Base-by-base conservation (phyloP, 2,113 vertebrate species). In the Cryptoleucopteryx plumbea region DNA sequence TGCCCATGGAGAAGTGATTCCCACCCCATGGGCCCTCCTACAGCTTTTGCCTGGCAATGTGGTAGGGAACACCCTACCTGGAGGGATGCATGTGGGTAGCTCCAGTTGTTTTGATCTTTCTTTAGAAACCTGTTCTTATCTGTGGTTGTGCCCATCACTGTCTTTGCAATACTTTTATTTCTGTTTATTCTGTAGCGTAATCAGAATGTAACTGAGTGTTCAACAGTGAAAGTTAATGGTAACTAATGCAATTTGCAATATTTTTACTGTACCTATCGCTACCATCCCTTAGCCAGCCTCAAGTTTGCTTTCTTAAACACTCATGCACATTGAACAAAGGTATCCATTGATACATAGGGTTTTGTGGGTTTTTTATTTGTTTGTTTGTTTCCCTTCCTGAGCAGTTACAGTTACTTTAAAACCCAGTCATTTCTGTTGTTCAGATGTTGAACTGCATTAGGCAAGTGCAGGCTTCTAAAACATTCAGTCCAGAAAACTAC, bases 11-110 rank as follows among this genome's bases (percentile, higher is more conserved):
- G 55, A 78, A 62, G n/a, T 1, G 31, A 34, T 40, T 78, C 21
- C n/a, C 25, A 15, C 2, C 16, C 17, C 20, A 3, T 2, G 15
- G 25, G 27, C 34, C n/a, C 34, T 62, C 0, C 0, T 16, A 5
- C 21, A 71, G 61, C 73, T 56, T 86, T 34, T 66, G 31, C 6
- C 31, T 70, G 72, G 34, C 27, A 22, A 1, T 1, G 11, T 22
- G n/a, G 29, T 18, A 32, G 26, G 38, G 52, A 71, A 10, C 17
- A 43, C 16, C 16, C 45, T 62, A 19, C 16, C 59, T 40, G 59
- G 25, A 78, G 52, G 25, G 29, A 36, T 40, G 59, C 20, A 6
- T 61, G 6, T 20, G n/a, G 13, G 40, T 50, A 52, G 11, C 18
- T 61, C 66, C 2, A 6, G 4, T 14, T 73, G 29, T 45, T 95